phyloP scores from a whole-genome alignment of 2,888 invertebrate genomes.

The Pherbina coryleti region DNA sequence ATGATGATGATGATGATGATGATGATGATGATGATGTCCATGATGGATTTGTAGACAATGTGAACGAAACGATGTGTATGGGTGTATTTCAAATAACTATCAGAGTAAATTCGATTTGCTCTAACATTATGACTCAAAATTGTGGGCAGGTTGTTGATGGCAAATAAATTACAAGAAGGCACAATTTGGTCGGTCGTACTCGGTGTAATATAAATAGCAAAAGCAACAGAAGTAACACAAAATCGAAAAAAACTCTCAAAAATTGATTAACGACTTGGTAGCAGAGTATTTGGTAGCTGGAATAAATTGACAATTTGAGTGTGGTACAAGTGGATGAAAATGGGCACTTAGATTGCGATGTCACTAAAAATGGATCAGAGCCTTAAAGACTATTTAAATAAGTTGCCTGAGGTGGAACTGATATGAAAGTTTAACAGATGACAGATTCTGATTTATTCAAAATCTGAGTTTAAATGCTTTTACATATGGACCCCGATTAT shows the following conservation, averaged over 20 bases:
- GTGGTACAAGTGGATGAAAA: not conserved
- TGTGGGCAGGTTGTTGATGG: not conserved
- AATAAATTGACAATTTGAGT: not conserved
- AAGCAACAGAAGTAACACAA: not conserved
- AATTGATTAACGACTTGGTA: not conserved
- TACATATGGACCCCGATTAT: no score
- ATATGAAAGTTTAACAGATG: no score
- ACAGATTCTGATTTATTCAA: no score
- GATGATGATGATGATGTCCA: slow-evolving; percentile 4
- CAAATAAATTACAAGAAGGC: not conserved
- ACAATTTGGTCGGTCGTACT: not conserved
- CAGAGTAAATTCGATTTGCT: slow-evolving; percentile 3
- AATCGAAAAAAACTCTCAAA: not conserved
- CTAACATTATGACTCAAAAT: not conserved
- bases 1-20: no score
- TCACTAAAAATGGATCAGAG: no score
- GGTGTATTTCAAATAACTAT: slow-evolving; percentile 1
- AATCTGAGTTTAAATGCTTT: no score
- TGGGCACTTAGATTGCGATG: no score
- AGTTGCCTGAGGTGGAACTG: no score
- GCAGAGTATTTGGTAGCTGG: not conserved
- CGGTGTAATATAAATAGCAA: no score
- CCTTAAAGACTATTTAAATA: no score
- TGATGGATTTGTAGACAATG: not conserved
- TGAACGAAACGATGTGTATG: not conserved